A percentile compares a stretch with the other conserved stretches of the same genome.
These are phyloP conservation scores for Tipula vernalis DNA, from an alignment of 2,888 invertebrate genomes.

Conservation along the genomic window DNA sequence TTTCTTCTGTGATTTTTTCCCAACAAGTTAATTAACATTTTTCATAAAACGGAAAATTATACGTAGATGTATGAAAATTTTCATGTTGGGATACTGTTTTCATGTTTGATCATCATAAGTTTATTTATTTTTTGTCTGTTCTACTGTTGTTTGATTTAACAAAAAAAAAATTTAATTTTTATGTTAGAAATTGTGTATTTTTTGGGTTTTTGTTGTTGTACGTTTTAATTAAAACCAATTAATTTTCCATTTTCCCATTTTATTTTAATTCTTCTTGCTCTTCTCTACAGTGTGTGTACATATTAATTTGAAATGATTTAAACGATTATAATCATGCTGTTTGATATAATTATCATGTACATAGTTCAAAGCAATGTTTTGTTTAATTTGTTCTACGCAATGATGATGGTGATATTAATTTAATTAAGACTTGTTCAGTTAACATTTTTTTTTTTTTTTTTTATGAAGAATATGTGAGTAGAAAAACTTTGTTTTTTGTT, in stretches of 20 bases:
- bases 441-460: background rate
- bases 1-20: background rate
- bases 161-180: background rate
- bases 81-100: background rate
- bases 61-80: background rate
- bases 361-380: background rate
- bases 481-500: background rate
- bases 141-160: background rate
- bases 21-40: background rate
- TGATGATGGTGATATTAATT: slow-evolving; percentile 4
- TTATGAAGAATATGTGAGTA: background rate
- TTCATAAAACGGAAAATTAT: background rate
- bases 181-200: background rate
- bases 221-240: background rate
- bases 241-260: background rate
- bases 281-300: background rate
- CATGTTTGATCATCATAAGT: background rate
- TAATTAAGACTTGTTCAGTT: background rate
- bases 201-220: background rate
- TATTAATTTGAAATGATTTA: background rate
- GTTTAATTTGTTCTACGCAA: background rate
- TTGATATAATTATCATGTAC: background rate
- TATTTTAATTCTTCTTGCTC: background rate
- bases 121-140: background rate
- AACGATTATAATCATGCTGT: background rate